phyloP scores from a whole-genome alignment of 2,113 vertebrate genomes.

The Amphiprion ocellaris region DNA sequence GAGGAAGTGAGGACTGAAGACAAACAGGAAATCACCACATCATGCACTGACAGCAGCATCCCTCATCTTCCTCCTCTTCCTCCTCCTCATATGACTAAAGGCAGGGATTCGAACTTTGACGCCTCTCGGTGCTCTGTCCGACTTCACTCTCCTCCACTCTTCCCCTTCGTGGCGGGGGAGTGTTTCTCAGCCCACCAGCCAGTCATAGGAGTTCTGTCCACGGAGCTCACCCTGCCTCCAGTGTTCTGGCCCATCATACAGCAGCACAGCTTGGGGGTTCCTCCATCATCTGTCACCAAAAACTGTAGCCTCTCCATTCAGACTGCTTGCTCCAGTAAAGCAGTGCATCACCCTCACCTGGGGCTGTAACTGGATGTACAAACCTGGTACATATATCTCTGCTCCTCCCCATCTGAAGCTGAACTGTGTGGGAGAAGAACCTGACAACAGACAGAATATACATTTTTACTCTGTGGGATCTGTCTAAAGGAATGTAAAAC shows the following conservation, averaged over 20 bases:
- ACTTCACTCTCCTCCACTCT: conserved; percentile 62
- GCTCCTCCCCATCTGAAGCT: conserved; percentile 24
- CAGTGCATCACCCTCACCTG: conserved; percentile 57
- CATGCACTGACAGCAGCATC: conserved; percentile 31
- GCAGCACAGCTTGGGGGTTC: conserved; percentile 63
- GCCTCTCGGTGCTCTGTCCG: conserved; percentile 33
- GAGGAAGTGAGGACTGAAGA: conserved; percentile 50
- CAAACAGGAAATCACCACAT: conserved; percentile 41
- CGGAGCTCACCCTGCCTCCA: conserved; percentile 69
- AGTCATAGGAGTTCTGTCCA: conserved; percentile 71
- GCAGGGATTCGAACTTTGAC: conserved; percentile 54
- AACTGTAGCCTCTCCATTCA: conserved; percentile 71
- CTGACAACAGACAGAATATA: not conserved
- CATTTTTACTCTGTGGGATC: not conserved
- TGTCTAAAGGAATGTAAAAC: conserved; percentile 17
- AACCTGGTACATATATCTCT: not conserved
- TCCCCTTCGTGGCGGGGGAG: conserved; percentile 67
- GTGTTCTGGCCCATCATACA: conserved; percentile 79
- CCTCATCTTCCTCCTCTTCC: conserved; percentile 29
- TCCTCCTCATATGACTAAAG: conserved; percentile 38
- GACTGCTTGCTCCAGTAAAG: conserved; percentile 64
- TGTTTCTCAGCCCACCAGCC: conserved; percentile 63
- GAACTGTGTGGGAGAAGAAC: conserved; percentile 1
- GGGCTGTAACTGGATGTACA: conserved; percentile 65
- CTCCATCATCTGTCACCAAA: conserved; percentile 52